Conservation (phyloP, 2,888 invertebrate genomes). For the Lobophora halterata region DNA sequence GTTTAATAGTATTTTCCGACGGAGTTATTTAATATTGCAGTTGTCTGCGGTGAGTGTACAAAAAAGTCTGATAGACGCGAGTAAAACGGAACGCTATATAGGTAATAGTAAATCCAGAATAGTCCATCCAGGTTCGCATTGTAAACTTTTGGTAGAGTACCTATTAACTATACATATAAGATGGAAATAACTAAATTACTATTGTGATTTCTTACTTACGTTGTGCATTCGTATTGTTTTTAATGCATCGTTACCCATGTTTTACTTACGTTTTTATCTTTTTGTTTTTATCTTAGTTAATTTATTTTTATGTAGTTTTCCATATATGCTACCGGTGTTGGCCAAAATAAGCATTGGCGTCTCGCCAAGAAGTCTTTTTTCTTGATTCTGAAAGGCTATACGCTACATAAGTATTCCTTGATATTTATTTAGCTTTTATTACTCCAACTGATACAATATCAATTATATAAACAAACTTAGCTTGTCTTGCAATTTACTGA, state of each 20-base stretch:
- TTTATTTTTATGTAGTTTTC: background rate
- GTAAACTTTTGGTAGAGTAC: too few relatives aligned
- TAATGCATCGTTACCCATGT: too few relatives aligned
- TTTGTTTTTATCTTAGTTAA: too few relatives aligned
- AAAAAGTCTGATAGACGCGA: slow-evolving; percentile 17
- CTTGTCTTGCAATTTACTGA: too few relatives aligned
- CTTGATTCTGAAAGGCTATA: slow-evolving; percentile 9
- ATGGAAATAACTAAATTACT: too few relatives aligned
- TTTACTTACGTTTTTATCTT: too few relatives aligned
- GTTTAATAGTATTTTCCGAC: slow-evolving; percentile 52
- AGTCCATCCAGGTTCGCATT: too few relatives aligned
- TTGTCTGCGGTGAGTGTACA: slow-evolving; percentile 25
- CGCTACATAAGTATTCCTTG: slow-evolving; percentile 12
- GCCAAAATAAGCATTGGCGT: slow-evolving; percentile 25
- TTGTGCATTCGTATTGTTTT: too few relatives aligned
- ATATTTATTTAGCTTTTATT: slow-evolving; percentile 6
- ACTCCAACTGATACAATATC: background rate
- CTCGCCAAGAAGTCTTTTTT: slow-evolving; percentile 21
- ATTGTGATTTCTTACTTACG: too few relatives aligned
- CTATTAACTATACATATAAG: too few relatives aligned
- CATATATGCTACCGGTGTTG: slow-evolving; percentile 12
- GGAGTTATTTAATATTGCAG: slow-evolving; percentile 23
- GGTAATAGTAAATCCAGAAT: background rate
- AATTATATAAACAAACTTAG: too few relatives aligned
- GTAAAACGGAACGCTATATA: slow-evolving; percentile 15